A percentile compares a stretch with the other conserved stretches of the same genome.
Evolutionary conservation across 2,888 invertebrate species (phyloP).

Genomic region (Andrena praecox): DNA sequence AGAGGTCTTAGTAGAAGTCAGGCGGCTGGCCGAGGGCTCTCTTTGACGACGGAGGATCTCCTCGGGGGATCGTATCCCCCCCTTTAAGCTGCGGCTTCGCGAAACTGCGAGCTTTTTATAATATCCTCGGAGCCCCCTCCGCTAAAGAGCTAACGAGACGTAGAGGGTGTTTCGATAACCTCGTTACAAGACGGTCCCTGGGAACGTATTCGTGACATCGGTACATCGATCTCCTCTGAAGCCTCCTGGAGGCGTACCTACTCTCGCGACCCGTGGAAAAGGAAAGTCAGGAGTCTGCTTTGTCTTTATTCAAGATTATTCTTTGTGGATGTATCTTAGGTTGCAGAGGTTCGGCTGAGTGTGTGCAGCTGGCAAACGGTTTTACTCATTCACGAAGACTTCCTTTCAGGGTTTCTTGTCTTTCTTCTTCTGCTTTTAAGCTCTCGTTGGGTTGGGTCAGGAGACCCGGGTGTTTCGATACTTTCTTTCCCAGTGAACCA

Average conservation of each 20-base stretch:
- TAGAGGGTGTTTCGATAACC: slow-evolving; percentile 7
- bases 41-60: slow-evolving; percentile 26
- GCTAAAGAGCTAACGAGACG: slow-evolving; percentile 12
- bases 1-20: slow-evolving; percentile 32
- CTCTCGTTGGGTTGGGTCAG: too few relatives aligned
- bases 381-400: too few relatives aligned
- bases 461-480: too few relatives aligned
- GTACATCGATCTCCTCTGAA: background rate
- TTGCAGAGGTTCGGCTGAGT: too few relatives aligned
- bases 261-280: background rate
- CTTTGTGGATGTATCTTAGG: background rate
- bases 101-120: background rate
- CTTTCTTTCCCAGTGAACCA: too few relatives aligned
- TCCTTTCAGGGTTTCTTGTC: too few relatives aligned
- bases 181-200: background rate
- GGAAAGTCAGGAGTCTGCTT: too few relatives aligned
- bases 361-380: too few relatives aligned
- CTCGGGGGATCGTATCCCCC: slow-evolving; percentile 8
- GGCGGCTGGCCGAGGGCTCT: background rate
- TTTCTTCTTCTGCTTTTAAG: too few relatives aligned
- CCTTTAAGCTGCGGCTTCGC: background rate
- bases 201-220: background rate
- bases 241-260: background rate
- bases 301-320: background rate
- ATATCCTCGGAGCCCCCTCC: background rate